Percentiles rank a stretch among this genome's conserved stretches.
phyloP scores from a whole-genome alignment of 1,140 invertebrate species.

The Eriosoma lanigerum region DNA sequence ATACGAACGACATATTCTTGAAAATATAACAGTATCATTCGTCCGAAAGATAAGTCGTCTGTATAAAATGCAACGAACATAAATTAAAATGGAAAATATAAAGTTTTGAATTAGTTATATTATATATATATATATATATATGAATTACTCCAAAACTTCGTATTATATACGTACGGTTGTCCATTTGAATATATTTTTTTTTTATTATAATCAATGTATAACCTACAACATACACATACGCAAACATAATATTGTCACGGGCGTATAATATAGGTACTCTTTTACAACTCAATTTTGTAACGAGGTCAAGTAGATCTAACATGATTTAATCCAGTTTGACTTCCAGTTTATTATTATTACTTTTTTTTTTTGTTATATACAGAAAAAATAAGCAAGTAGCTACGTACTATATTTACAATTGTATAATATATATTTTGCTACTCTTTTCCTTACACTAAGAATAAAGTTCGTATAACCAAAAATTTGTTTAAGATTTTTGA shows the following conservation, averaged over 20 bases:
- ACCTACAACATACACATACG: too few relatives aligned
- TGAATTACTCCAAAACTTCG: not conserved
- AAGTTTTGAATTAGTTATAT: not conserved
- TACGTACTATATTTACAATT: not conserved
- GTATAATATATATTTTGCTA: not conserved
- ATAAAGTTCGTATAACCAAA: conserved; percentile 38
- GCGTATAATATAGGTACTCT: not conserved
- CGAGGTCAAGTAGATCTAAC: conserved; percentile 3
- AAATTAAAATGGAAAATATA: not conserved
- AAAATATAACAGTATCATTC: not conserved
- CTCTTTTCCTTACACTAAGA: not conserved
- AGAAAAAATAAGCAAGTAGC: too few relatives aligned
- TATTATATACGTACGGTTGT: not conserved
- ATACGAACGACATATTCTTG: not conserved
- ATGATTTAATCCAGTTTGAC: conserved; percentile 1
- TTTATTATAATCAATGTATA: not conserved
- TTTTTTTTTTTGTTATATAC: not conserved
- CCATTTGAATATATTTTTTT: not conserved
- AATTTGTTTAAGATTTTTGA: not conserved
- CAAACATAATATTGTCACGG: not conserved
- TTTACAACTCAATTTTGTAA: conserved; percentile 4
- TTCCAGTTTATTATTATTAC: not conserved
- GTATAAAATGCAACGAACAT: not conserved
- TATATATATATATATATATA: not conserved
- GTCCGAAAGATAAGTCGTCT: not conserved